Conservation (phyloP, 1,140 invertebrate genomes). For the Drosophila leontia region DNA sequence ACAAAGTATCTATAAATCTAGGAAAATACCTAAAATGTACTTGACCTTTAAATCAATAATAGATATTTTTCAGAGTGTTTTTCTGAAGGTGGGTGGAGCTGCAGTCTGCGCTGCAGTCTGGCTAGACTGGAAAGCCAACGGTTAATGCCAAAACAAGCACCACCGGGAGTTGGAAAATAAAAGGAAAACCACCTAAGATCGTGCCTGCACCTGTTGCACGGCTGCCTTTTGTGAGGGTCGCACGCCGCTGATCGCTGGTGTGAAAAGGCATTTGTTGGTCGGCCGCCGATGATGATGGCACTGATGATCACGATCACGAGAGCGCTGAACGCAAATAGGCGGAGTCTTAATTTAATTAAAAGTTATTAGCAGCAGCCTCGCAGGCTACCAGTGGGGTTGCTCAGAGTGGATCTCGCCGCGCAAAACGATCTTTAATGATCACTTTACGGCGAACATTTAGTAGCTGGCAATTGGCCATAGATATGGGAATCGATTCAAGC, state of each 20-base stretch:
- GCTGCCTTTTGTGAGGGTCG: slow-evolving; percentile 22
- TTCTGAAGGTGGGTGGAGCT: slow-evolving; percentile 34
- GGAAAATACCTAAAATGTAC: neutral
- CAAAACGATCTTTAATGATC: slow-evolving; percentile 52
- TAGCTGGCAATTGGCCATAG: slow-evolving; percentile 69
- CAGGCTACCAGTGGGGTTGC: slow-evolving; percentile 24
- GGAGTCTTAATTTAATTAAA: slow-evolving; percentile 82
- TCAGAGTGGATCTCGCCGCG: slow-evolving; percentile 3
- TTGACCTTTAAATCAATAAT: neutral
- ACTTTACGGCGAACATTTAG: slow-evolving; percentile 51
- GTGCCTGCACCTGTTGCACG: slow-evolving; percentile 69
- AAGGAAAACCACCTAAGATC: slow-evolving; percentile 32
- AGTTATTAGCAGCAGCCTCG: slow-evolving; percentile 67
- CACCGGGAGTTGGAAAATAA: slow-evolving; percentile 8
- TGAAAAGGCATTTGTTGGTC: slow-evolving; percentile 76
- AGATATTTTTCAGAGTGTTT: neutral
- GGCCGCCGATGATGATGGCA: slow-evolving; percentile 53
- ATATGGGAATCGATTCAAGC: slow-evolving; percentile 10
- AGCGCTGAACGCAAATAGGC: slow-evolving; percentile 71
- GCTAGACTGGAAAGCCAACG: slow-evolving; percentile 44
- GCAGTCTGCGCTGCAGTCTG: slow-evolving; percentile 5
- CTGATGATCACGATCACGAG: slow-evolving; percentile 63
- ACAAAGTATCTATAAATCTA: too few relatives aligned
- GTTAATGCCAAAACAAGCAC: slow-evolving; percentile 51
- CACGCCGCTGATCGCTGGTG: slow-evolving; percentile 45